A percentile compares a stretch with the other conserved stretches of the same genome.
Evolutionary conservation across 1,140 invertebrate genomes (phyloP).

Genomic region (Dendroctonus ponderosae): DNA sequence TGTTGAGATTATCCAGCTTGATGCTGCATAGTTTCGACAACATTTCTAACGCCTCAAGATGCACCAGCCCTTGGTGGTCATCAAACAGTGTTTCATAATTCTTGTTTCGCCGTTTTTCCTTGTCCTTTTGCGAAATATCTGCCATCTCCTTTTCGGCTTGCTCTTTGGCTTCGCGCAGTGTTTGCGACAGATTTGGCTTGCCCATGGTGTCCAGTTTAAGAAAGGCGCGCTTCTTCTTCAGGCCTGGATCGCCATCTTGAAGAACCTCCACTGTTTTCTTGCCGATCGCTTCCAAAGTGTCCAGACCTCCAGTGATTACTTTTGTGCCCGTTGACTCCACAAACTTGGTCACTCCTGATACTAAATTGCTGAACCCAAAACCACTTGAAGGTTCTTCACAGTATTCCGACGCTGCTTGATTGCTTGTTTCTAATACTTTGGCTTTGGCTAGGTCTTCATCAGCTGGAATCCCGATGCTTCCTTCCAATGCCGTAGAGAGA

Average conservation of each 20-base stretch:
- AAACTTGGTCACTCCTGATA: slow-evolving; percentile 66
- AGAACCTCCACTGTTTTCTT: slow-evolving; percentile 92
- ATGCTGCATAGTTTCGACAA: slow-evolving; percentile 79
- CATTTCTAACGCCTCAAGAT: slow-evolving; percentile 87
- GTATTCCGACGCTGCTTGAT: not conserved
- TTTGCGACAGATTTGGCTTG: slow-evolving; percentile 62
- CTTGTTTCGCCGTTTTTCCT: slow-evolving; percentile 57
- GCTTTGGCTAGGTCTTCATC: slow-evolving; percentile 68
- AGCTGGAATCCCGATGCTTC: slow-evolving; percentile 72
- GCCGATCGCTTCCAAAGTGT: slow-evolving; percentile 86
- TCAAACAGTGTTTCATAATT: slow-evolving; percentile 85
- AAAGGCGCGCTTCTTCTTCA: slow-evolving; percentile 78
- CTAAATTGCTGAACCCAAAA: slow-evolving; percentile 62
- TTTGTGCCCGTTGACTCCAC: slow-evolving; percentile 67
- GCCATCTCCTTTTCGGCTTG: slow-evolving; percentile 64
- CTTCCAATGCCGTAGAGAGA: slow-evolving; percentile 71
- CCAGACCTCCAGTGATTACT: slow-evolving; percentile 79
- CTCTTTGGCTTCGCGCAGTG: slow-evolving; percentile 81
- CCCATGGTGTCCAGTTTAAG: slow-evolving; percentile 61
- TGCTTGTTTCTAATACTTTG: slow-evolving; percentile 43
- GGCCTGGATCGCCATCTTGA: slow-evolving; percentile 84
- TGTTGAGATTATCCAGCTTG: slow-evolving; percentile 62
- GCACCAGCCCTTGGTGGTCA: slow-evolving; percentile 83
- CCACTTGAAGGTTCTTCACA: slow-evolving; percentile 32
- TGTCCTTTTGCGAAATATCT: slow-evolving; percentile 53